Percentiles rank a stretch among this genome's conserved stretches.
Conservation (phyloP, 2,797 vertebrate genomes). For the Oceanodroma leucorhoa region DNA sequence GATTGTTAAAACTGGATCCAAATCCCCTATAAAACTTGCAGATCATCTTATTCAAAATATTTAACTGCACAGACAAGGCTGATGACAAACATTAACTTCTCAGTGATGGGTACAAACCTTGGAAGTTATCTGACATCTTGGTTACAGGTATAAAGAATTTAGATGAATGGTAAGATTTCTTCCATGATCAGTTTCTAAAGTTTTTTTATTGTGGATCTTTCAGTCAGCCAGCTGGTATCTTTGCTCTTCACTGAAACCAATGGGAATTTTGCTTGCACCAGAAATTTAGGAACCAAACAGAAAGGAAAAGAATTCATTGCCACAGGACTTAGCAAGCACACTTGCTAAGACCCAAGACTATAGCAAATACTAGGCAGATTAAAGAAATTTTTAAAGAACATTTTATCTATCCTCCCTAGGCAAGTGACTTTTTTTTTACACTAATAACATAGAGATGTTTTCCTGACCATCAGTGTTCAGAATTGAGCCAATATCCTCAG, state of each 20-base stretch:
- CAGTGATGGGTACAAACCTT: background rate
- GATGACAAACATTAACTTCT: background rate
- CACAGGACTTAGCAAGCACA: background rate
- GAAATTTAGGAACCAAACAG: background rate
- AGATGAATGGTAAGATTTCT: background rate
- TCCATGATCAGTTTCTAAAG: background rate
- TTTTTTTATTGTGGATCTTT: background rate
- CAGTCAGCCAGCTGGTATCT: background rate
- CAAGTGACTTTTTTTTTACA: background rate
- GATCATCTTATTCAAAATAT: background rate
- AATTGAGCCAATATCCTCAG: background rate
- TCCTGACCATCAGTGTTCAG: background rate
- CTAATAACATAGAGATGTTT: background rate
- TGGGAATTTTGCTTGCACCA: background rate
- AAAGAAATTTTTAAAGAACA: background rate
- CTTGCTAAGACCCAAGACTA: background rate
- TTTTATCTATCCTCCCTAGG: background rate
- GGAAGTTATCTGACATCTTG: background rate
- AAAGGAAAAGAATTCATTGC: background rate
- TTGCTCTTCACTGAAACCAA: background rate
- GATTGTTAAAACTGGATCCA: background rate
- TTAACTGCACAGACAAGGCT: background rate
- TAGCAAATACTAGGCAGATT: background rate
- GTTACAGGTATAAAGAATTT: background rate
- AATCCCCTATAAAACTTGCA: background rate